Evolutionary conservation across 92 coral and sea anemone genomes (phyloP), one percentile per base, ranked within the genome.

Genomic region (Palythoa heliodiscus): DNA sequence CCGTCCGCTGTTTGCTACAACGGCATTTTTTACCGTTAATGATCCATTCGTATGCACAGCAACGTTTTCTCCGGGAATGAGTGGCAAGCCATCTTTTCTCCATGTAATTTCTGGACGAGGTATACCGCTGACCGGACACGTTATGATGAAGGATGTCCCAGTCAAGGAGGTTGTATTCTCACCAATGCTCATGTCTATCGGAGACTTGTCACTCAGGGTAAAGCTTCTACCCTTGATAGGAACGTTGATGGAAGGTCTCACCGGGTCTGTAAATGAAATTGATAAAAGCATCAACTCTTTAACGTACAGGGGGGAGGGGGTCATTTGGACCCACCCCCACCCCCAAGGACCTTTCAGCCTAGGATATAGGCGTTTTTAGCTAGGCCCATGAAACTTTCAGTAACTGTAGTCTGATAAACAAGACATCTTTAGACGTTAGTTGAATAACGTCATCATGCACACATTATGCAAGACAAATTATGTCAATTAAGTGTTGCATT

Each of bases 41-140:
- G 50, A 43, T 0, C 61, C 57, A 64, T 66, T 86, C 61, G 50
- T n/a, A 6, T 52, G 52, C 47, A 72, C 14, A 20, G 73, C 47
- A 13, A 24, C 79, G 52, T 52, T 79, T 53, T 55, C 69, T 38
- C 22, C 47, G 2, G 39, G 66, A 7, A 15, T 73, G 75, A 85
- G 78, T 38, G 73, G 71, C 5, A 54, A 60, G 24, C 83, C 87
- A 20, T 82, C 78, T 73, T 87, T 79, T 64, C 50, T 82, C 90
- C 79, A 87, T 6, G 55, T 82, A 43, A 87, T 64, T 24, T 74
- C 53, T 7, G 91, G 91, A 16, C 53, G 43, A 4, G 91, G 91
- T 39, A 69, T 71, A 76, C 91, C 91, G 81, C 91, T 88, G 84
- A 82, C 84, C 77, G 81, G 78, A 24, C 61, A 55, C 15, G 61